Conservation (phyloP, 2,797 vertebrate genomes). For the Cryptoblepharus egeriae region DNA sequence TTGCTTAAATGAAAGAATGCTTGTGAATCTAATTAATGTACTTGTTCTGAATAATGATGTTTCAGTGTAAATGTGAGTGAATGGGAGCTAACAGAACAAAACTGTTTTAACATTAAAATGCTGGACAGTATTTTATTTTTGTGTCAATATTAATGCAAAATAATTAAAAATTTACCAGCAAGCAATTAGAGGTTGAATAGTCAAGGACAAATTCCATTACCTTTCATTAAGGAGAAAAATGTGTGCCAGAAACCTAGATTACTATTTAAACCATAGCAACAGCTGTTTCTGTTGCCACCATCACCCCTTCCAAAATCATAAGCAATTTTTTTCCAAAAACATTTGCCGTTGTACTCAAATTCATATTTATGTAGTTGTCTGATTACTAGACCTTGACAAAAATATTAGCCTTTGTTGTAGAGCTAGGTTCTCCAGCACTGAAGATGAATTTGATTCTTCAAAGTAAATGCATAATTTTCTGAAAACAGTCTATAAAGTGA, state of each 20-base stretch:
- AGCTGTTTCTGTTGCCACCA: not conserved
- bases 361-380: not conserved
- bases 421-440: not conserved
- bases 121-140: not conserved
- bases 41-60: not conserved
- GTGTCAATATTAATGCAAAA: not conserved
- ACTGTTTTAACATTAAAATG: not conserved
- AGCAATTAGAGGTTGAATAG: not conserved
- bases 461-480: not conserved
- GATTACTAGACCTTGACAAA: not conserved
- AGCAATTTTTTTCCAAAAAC: not conserved
- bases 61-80: not conserved
- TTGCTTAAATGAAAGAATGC: not conserved
- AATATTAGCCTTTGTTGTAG: not conserved
- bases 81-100: not conserved
- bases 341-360: not conserved
- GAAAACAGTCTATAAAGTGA: no score
- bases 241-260: constrained; percentile 7
- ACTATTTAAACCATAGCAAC: constrained; percentile 6
- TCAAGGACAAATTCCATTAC: constrained; percentile 28
- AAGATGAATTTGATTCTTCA: not conserved
- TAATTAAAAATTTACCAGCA: not conserved
- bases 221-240: constrained; percentile 17
- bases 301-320: not conserved
- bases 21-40: not conserved